These are phyloP conservation scores for Regulus satrapa DNA, from an alignment of 2,113 vertebrate species.

Conservation along the genomic window DNA sequence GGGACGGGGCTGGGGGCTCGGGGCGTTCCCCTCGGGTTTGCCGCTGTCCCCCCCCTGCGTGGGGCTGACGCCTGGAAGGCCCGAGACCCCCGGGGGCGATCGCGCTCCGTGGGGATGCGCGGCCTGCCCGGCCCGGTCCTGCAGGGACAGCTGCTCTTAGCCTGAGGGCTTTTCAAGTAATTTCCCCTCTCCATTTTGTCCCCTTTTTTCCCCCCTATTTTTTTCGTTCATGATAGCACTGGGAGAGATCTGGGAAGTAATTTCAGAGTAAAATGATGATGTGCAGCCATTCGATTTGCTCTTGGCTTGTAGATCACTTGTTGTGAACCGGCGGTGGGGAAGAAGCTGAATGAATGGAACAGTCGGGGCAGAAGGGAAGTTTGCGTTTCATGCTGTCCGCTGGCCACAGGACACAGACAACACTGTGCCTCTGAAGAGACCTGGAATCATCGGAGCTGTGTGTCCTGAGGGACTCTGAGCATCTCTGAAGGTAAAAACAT, in stretches of 20 bases:
- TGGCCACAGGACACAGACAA: background rate
- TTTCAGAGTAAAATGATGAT: accelerated
- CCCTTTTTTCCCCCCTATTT: too few relatives aligned
- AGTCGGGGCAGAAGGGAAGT: background rate
- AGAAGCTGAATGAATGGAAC: slow-evolving; percentile 16
- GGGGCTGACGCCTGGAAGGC: background rate
- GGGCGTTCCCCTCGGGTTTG: background rate
- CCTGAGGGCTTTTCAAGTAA: background rate
- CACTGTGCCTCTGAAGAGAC: background rate
- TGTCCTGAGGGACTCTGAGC: background rate
- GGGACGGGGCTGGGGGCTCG: background rate
- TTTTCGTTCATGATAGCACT: background rate
- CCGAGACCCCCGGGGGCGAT: background rate
- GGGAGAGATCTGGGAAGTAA: background rate
- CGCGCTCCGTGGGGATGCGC: background rate
- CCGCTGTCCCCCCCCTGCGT: too few relatives aligned
- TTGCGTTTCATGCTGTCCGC: background rate
- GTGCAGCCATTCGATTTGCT: background rate
- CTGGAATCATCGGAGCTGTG: background rate
- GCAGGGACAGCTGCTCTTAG: background rate
- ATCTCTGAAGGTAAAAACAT: slow-evolving; percentile 6
- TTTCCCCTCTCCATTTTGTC: accelerated
- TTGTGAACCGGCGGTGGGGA: background rate
- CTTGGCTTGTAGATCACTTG: background rate
- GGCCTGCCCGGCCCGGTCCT: background rate